Conservation (phyloP, 2,888 invertebrate species). For the Agrotis segetum region DNA sequence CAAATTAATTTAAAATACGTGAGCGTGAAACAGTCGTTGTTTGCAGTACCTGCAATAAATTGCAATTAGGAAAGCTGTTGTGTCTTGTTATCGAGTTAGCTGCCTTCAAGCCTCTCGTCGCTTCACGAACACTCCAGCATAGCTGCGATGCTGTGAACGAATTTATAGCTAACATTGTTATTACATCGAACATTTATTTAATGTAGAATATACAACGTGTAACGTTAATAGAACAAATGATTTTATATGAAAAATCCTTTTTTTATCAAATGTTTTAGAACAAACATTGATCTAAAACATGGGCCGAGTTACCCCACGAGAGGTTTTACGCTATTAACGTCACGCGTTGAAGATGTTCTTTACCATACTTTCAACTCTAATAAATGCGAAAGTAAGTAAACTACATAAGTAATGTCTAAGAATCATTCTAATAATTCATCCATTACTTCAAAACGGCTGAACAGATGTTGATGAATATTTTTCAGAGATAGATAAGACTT, state of each 20-base stretch:
- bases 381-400: too few species aligned
- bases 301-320: too few species aligned
- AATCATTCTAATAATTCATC: too few species aligned
- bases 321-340: neutral
- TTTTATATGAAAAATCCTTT: too few species aligned
- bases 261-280: too few species aligned
- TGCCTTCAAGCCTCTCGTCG: conserved; percentile 83
- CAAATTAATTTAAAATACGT: conserved; percentile 90
- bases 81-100: conserved; percentile 91
- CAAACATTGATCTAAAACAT: too few species aligned
- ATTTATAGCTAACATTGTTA: conserved; percentile 80
- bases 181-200: conserved; percentile 60
- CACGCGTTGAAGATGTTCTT: neutral
- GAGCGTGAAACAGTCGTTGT: conserved; percentile 87
- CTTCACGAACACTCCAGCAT: conserved; percentile 78
- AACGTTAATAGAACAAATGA: too few species aligned
- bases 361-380: too few species aligned
- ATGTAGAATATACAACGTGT: conserved; percentile 30
- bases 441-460: too few species aligned
- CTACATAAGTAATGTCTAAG: too few species aligned
- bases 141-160: conserved; percentile 77
- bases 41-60: conserved; percentile 91
- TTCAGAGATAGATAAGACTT: too few species aligned
- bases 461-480: too few species aligned
- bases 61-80: conserved; percentile 90